Percentiles rank a stretch among this genome's conserved stretches.
phyloP scores from a whole-genome alignment of 1,140 invertebrate genomes.

The Episyrphus balteatus region DNA sequence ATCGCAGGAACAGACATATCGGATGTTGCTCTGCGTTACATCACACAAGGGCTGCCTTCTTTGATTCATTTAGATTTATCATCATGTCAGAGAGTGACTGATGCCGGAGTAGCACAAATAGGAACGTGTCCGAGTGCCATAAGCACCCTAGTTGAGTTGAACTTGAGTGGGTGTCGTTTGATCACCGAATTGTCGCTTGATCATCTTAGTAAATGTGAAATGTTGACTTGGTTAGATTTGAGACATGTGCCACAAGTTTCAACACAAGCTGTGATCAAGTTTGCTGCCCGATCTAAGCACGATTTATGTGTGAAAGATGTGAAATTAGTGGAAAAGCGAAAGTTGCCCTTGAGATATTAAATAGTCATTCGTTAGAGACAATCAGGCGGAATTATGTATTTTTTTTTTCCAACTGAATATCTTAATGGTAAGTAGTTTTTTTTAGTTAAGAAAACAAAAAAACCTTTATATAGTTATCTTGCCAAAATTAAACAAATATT shows the following conservation, averaged over 20 bases:
- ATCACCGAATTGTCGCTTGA: slow-evolving; percentile 73
- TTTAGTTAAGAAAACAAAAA: no score
- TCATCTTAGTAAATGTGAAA: slow-evolving; percentile 52
- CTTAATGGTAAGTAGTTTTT: no score
- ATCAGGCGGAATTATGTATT: no score
- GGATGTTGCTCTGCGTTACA: slow-evolving; percentile 71
- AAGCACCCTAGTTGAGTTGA: slow-evolving; percentile 46
- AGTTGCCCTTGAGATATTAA: background rate
- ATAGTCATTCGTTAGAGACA: no score
- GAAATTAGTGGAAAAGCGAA: slow-evolving; percentile 48
- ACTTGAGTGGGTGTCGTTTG: slow-evolving; percentile 69
- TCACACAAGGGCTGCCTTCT: slow-evolving; percentile 63
- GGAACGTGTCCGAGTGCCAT: slow-evolving; percentile 41
- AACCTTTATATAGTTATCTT: no score
- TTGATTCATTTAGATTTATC: slow-evolving; percentile 68
- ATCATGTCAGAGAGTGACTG: slow-evolving; percentile 74
- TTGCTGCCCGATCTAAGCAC: slow-evolving; percentile 62
- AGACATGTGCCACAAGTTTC: slow-evolving; percentile 65
- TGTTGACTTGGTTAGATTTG: slow-evolving; percentile 55
- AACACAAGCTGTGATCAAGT: slow-evolving; percentile 65
- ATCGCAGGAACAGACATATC: slow-evolving; percentile 81
- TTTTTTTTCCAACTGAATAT: no score
- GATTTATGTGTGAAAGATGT: slow-evolving; percentile 64
- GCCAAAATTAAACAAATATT: no score
- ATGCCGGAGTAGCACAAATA: slow-evolving; percentile 78